These are phyloP conservation scores for Beaufortia kweichowensis DNA, from an alignment of 2,113 vertebrate species.

Conservation along the genomic window DNA sequence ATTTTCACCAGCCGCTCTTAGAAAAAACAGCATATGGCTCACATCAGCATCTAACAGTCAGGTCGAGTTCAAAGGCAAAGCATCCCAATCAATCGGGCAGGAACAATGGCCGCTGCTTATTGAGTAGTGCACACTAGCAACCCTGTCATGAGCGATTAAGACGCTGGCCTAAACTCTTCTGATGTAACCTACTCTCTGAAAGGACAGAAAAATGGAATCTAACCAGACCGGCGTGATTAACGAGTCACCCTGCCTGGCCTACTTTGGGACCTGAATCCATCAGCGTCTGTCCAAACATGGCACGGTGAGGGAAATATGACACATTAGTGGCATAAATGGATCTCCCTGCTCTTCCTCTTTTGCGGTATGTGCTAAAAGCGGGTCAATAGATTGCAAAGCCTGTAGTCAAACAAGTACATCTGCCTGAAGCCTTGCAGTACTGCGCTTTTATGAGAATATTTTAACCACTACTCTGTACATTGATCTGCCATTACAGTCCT, in stretches of 20 bases:
- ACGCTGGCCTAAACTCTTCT: slow-evolving; percentile 45
- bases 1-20: slow-evolving; percentile 11
- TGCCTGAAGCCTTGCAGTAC: not conserved
- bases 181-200: slow-evolving; percentile 43
- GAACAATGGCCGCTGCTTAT: slow-evolving; percentile 48
- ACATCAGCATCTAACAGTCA: slow-evolving; percentile 27
- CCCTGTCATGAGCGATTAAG: slow-evolving; percentile 47
- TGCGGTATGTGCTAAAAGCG: slow-evolving; percentile 27
- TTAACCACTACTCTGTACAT: not conserved
- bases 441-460: not conserved
- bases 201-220: slow-evolving; percentile 16
- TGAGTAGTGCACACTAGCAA: slow-evolving; percentile 38
- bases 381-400: slow-evolving; percentile 33
- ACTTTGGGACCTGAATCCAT: slow-evolving; percentile 61
- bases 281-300: slow-evolving; percentile 58
- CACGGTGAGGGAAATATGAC: slow-evolving; percentile 46
- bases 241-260: slow-evolving; percentile 66
- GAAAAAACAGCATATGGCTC: slow-evolving; percentile 17
- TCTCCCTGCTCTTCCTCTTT: slow-evolving; percentile 47
- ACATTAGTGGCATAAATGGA: slow-evolving; percentile 61
- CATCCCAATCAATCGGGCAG: slow-evolving; percentile 26
- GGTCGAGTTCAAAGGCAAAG: slow-evolving; percentile 42
- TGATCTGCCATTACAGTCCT: not conserved
- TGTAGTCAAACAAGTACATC: not conserved
- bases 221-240: slow-evolving; percentile 54